A percentile compares a stretch with the other conserved stretches of the same genome.
phyloP scores from a whole-genome alignment of 2,113 vertebrate species.

The Rhea pennata region DNA sequence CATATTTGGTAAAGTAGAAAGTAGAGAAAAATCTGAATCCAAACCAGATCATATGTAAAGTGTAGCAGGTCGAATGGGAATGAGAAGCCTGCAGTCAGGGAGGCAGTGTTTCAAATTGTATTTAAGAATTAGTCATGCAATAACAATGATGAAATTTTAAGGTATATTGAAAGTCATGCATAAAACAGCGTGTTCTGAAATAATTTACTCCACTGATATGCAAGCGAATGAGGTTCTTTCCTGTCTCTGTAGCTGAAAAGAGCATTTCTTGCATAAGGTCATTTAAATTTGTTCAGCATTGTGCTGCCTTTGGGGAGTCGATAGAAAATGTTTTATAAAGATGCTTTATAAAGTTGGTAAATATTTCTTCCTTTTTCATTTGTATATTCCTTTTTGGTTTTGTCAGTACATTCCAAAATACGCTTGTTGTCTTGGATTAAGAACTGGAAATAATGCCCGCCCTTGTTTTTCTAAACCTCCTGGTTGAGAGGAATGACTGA shows the following conservation, averaged over 20 bases:
- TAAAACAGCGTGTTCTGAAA: not conserved
- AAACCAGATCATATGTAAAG: not conserved
- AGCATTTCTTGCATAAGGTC: not conserved
- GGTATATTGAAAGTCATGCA: not conserved
- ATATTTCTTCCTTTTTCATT: not conserved
- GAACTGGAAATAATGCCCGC: not conserved
- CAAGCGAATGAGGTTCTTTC: accelerated
- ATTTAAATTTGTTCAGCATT: not conserved
- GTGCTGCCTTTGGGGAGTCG: not conserved
- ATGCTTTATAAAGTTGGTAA: not conserved
- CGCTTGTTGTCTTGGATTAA: not conserved
- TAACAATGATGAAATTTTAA: not conserved
- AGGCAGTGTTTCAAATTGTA: not conserved
- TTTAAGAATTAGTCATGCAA: constrained; percentile 26
- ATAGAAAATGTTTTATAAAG: not conserved
- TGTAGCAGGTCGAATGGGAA: not conserved
- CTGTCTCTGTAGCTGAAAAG: not conserved
- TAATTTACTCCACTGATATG: not conserved
- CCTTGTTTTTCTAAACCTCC: not conserved
- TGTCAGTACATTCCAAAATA: not conserved
- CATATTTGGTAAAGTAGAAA: not conserved
- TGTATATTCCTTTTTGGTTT: not conserved
- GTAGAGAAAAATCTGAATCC: not conserved
- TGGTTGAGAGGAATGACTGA: not conserved
- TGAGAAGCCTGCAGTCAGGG: not conserved